Evolutionary conservation across 2,888 invertebrate species (phyloP), one percentile per base, ranked within the genome.

Genomic region (Petrolisthes manimaculis): DNA sequence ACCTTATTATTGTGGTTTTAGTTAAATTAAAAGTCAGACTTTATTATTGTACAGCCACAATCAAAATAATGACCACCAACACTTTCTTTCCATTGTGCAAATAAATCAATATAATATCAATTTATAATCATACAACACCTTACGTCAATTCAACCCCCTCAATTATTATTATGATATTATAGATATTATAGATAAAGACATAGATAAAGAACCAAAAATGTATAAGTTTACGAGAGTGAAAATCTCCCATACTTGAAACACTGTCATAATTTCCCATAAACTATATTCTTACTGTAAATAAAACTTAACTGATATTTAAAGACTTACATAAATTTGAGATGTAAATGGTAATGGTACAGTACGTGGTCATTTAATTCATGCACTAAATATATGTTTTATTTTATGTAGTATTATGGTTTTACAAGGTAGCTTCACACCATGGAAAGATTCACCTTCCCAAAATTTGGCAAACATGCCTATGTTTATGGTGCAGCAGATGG

Each of bases 341-440:
- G 5, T 37, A 78, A 24, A 78, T 78, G 78, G 51, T 78, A 78
- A 51, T 78, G 78, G 78, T 14, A n/a, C 78, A 51, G 78, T 14
- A n/a, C 78, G n/a, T 78, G 78, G 51, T 78, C 5, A 54, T 78
- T 78, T 51, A 51, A 12, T 21, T n/a, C 8, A 78, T 78, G 78
- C 51, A 54, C 78, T 54, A 12, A 9, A 18, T 78, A 14, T 51
- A 53, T 78, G 51, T n/a, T 5, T 8, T n/a, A n/a, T n/a, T n/a
- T n/a, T n/a, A n/a, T n/a, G n/a, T n/a, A n/a, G 71, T 6, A 71
- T 71, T 71, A 71, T 71, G 71, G n/a, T 71, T 37, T 71, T n/a
- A 71, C 71, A 71, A 21, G 21, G 6, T 71, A 21, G 71, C 4
- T 71, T 71, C n/a, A 71, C 71, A 71, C 71, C 71, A 71, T 71